Percentiles rank a stretch among this genome's conserved stretches.
Conservation (phyloP, 2,797 vertebrate species). For the Nasua narica region DNA sequence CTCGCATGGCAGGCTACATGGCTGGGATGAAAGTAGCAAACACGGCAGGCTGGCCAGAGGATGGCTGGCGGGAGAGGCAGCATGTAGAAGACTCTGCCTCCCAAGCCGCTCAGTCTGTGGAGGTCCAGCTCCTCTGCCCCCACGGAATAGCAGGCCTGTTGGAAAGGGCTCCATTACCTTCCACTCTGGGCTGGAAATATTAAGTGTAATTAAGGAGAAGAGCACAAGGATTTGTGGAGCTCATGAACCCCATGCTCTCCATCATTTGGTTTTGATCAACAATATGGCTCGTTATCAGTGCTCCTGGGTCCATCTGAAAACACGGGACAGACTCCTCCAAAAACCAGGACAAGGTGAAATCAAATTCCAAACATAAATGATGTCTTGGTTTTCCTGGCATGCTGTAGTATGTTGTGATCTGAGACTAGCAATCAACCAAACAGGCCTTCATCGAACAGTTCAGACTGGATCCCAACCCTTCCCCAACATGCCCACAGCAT, state of each 20-base stretch:
- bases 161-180: neutral
- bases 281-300: neutral
- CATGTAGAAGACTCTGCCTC: neutral
- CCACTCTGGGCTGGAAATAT: neutral
- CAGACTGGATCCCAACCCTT: neutral
- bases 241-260: neutral
- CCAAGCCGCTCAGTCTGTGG: neutral
- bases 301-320: neutral
- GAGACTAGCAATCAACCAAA: neutral
- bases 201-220: neutral
- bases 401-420: neutral
- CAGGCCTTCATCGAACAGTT: neutral
- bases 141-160: neutral
- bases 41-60: neutral
- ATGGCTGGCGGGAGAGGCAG: no score
- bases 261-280: neutral
- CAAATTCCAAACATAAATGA: neutral
- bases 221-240: neutral
- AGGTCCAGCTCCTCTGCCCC: neutral
- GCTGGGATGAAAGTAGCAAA: neutral
- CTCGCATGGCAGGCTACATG: accelerated
- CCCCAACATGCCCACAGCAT: neutral
- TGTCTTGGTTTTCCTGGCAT: neutral
- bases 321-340: neutral
- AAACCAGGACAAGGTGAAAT: neutral